phyloP scores from a whole-genome alignment of 2,888 invertebrate genomes.

The Perithous albicinctus region DNA sequence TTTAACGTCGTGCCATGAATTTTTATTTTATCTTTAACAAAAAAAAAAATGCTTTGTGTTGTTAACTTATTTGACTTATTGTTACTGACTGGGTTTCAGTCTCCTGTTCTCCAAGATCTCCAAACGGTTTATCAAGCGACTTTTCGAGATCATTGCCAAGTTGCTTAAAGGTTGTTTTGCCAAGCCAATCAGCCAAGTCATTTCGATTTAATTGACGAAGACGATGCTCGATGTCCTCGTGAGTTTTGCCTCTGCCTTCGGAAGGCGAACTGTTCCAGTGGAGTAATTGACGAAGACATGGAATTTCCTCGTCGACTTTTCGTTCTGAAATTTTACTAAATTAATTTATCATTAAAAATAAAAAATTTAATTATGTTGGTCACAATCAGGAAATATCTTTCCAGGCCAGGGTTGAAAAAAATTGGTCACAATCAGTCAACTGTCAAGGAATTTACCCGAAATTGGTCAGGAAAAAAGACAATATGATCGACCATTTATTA shows the following conservation, averaged over 20 bases:
- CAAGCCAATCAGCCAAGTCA: slow-evolving; percentile 88
- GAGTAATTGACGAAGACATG: slow-evolving; percentile 87
- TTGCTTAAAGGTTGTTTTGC: slow-evolving; percentile 86
- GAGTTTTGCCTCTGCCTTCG: slow-evolving; percentile 87
- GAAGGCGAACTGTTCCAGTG: slow-evolving; percentile 86
- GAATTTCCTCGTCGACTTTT: slow-evolving; percentile 85
- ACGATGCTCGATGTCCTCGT: slow-evolving; percentile 86
- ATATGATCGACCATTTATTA: no score
- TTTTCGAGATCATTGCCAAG: slow-evolving; percentile 85
- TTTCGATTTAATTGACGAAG: slow-evolving; percentile 87
- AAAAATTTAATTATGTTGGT: no score
- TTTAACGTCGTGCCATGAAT: background rate
- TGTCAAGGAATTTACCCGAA: no score
- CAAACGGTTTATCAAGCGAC: slow-evolving; percentile 76
- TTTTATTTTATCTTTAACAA: background rate
- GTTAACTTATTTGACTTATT: background rate
- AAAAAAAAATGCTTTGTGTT: background rate
- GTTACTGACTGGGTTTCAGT: slow-evolving; percentile 69
- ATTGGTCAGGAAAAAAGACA: no score
- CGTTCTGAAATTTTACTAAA: slow-evolving; percentile 78
- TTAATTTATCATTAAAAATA: background rate
- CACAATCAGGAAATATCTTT: no score
- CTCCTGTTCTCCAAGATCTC: slow-evolving; percentile 71
- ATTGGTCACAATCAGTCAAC: no score
- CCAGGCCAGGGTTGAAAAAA: no score